Conservation (phyloP, 1,140 invertebrate genomes). For the Octopus bimaculoides region DNA sequence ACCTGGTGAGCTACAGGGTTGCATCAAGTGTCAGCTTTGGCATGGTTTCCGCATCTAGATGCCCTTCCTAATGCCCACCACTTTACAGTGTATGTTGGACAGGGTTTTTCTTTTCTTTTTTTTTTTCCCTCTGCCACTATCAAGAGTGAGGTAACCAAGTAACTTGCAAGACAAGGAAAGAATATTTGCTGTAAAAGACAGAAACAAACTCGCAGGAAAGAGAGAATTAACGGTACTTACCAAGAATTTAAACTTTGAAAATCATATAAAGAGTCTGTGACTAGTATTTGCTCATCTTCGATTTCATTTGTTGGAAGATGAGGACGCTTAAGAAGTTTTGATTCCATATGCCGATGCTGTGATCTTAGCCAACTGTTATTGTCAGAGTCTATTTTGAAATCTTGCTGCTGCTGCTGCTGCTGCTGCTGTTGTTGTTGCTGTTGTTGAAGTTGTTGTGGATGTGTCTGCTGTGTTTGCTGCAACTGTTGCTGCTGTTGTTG, state of each 20-base stretch:
- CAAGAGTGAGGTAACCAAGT: too few relatives aligned
- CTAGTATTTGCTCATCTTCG: conserved; percentile 72
- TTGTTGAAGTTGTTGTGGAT: conserved; percentile 6
- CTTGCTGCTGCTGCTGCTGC: conserved; percentile 18
- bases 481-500: neutral
- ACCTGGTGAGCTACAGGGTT: too few relatives aligned
- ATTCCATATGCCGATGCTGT: conserved; percentile 39
- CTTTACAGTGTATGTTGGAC: too few relatives aligned
- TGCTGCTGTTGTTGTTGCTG: conserved; percentile 18
- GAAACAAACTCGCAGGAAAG: too few relatives aligned
- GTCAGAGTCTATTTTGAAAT: conserved; percentile 35
- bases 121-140: too few relatives aligned
- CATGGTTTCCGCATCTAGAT: too few relatives aligned
- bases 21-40: too few relatives aligned
- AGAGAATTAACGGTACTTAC: conserved; percentile 58
- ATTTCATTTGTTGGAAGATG: conserved; percentile 71
- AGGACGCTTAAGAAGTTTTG: conserved; percentile 59
- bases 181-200: too few relatives aligned
- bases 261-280: conserved; percentile 81
- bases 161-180: too few relatives aligned
- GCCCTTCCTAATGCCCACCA: too few relatives aligned
- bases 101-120: too few relatives aligned
- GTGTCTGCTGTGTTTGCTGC: neutral
- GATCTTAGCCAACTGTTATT: conserved; percentile 47
- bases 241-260: conserved; percentile 81